These are phyloP conservation scores for Molossus alvarezi DNA, from an alignment of 2,797 vertebrate genomes.

Conservation along the genomic window DNA sequence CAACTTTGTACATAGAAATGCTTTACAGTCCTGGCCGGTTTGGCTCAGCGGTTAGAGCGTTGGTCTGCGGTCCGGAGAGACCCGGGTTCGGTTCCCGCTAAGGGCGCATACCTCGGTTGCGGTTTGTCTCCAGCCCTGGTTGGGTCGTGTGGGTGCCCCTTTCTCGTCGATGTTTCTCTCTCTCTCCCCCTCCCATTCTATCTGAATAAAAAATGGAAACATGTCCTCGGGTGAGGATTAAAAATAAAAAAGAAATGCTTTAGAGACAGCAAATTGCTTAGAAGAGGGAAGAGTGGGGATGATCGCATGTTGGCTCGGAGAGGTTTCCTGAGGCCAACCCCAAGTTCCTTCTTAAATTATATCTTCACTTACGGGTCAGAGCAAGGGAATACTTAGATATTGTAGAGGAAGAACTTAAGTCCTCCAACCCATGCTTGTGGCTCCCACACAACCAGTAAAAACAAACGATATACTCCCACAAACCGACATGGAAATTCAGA, in stretches of 20 bases:
- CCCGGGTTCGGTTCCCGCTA: too few relatives aligned
- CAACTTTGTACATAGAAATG: background rate
- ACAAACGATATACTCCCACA: background rate
- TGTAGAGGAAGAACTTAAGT: background rate
- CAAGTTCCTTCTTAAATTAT: background rate
- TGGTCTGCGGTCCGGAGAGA: too few relatives aligned
- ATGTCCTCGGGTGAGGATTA: too few relatives aligned
- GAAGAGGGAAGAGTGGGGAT: background rate
- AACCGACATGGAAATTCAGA: background rate
- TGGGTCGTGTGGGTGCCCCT: too few relatives aligned
- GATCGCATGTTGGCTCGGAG: background rate
- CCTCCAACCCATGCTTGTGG: background rate
- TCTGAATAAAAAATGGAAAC: too few relatives aligned
- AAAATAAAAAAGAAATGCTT: background rate
- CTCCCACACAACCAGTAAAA: background rate
- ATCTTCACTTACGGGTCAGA: background rate
- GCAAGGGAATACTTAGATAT: background rate
- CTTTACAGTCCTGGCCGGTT: too few relatives aligned
- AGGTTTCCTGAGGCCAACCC: background rate
- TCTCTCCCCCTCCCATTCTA: too few relatives aligned
- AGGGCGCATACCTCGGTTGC: too few relatives aligned
- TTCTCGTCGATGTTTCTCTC: too few relatives aligned
- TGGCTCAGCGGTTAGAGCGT: too few relatives aligned
- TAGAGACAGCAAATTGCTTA: background rate
- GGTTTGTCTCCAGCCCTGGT: too few relatives aligned